phyloP scores from a whole-genome alignment of 1,140 invertebrate genomes.

The Hormaphis cornu region DNA sequence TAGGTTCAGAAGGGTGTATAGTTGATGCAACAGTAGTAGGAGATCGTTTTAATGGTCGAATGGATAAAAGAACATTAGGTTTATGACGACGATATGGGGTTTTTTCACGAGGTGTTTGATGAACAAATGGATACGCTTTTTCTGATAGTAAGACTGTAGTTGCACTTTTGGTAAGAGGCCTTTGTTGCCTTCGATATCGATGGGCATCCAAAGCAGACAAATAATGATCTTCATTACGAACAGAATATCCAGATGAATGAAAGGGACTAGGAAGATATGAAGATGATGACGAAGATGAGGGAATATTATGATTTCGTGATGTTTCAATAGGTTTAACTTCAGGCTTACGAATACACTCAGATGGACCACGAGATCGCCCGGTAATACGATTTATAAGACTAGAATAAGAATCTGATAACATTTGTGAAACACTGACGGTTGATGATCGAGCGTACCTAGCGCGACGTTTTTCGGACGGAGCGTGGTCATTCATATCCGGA shows the following conservation, averaged over 20 bases:
- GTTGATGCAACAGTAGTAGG: conserved; percentile 37
- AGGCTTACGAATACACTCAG: conserved; percentile 39
- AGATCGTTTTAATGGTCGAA: conserved; percentile 25
- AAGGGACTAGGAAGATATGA: conserved; percentile 20
- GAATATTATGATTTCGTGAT: conserved; percentile 3
- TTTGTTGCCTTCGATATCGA: conserved; percentile 26
- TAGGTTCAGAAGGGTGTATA: conserved; percentile 44
- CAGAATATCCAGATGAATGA: conserved; percentile 15
- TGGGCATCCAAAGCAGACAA: conserved; percentile 7
- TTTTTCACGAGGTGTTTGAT: conserved; percentile 36
- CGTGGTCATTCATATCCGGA: conserved; percentile 17
- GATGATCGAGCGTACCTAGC: conserved; percentile 62
- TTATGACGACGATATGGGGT: conserved; percentile 46
- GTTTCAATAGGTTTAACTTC: conserved; percentile 27
- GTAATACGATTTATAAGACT: conserved; percentile 68
- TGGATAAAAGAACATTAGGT: conserved; percentile 32
- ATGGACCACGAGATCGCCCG: conserved; percentile 59
- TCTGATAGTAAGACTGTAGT: conserved; percentile 56
- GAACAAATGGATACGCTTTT: conserved; percentile 56
- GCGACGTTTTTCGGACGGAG: conserved; percentile 37
- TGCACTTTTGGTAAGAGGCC: conserved; percentile 49
- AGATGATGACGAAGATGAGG: neutral
- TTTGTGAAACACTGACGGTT: conserved; percentile 69
- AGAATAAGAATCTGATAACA: conserved; percentile 72
- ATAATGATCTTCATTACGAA: conserved; percentile 17